Evolutionary conservation across 2,888 invertebrate species (phyloP).

Genomic region (Oscheius sp.): DNA sequence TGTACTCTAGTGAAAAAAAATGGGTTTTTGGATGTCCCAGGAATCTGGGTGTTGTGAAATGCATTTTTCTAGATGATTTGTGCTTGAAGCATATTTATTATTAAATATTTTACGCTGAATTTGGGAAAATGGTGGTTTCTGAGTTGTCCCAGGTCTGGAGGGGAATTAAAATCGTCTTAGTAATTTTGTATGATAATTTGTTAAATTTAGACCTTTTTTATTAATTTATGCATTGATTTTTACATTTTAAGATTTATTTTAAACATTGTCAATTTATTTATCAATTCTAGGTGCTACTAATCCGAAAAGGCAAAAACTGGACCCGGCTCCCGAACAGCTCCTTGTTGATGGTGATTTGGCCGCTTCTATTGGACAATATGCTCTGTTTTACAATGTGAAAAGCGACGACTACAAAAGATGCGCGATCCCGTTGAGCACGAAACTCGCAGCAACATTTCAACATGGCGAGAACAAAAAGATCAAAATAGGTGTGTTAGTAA

Average conservation of each 20-base stretch:
- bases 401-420: conserved; percentile 10
- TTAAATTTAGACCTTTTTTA: too few relatives aligned
- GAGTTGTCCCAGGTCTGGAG: too few relatives aligned
- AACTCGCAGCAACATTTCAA: conserved; percentile 31
- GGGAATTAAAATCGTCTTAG: too few relatives aligned
- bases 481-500: conserved; percentile 40
- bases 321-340: neutral
- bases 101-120: too few relatives aligned
- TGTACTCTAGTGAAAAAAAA: too few relatives aligned
- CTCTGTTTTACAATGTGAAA: conserved; percentile 28
- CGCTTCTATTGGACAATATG: conserved; percentile 29
- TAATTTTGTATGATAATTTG: too few relatives aligned
- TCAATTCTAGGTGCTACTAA: conserved; percentile 40
- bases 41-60: too few relatives aligned
- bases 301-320: conserved; percentile 30
- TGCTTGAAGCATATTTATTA: too few relatives aligned
- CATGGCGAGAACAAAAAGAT: conserved; percentile 30
- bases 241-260: conserved; percentile 38
- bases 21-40: too few relatives aligned
- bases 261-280: conserved; percentile 33
- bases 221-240: too few relatives aligned
- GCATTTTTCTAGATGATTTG: too few relatives aligned
- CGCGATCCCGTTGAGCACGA: conserved; percentile 19
- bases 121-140: too few relatives aligned
- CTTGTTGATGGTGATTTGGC: conserved; percentile 30